These are phyloP conservation scores for Neogobius melanostomus DNA, from an alignment of 2,113 vertebrate genomes.

Conservation along the genomic window DNA sequence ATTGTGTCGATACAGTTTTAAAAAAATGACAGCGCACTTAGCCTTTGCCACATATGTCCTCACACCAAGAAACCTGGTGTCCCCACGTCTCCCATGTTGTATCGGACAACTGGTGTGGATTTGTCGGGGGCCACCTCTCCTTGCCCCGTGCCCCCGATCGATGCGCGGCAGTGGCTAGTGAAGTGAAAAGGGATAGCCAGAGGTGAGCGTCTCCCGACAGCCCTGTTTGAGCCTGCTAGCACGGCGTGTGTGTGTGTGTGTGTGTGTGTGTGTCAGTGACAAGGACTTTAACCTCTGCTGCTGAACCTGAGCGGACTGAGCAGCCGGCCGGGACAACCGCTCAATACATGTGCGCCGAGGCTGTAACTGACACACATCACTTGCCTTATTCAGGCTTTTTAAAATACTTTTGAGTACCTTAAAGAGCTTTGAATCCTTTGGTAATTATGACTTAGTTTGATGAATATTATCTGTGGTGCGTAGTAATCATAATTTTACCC, in stretches of 20 bases:
- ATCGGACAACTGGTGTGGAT: conserved; percentile 34
- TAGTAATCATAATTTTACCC: too few species aligned
- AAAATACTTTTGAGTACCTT: too few species aligned
- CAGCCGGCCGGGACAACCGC: conserved; percentile 39
- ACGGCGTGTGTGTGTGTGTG: conserved; percentile 16
- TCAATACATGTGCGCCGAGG: conserved; percentile 11
- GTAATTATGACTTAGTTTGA: too few species aligned
- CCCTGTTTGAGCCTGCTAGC: conserved; percentile 39
- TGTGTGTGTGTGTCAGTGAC: conserved; percentile 35
- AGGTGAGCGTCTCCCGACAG: conserved; percentile 51
- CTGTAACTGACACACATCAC: conserved; percentile 3
- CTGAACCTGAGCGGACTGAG: conserved; percentile 40
- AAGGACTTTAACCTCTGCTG: conserved; percentile 63
- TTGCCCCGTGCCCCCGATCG: conserved; percentile 56
- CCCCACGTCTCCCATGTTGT: neutral
- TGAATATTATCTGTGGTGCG: too few species aligned
- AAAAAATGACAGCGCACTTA: neutral
- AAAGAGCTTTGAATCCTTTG: too few species aligned
- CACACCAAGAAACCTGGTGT: neutral
- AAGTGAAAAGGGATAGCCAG: conserved; percentile 44
- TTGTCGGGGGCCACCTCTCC: conserved; percentile 29
- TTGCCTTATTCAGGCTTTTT: too few species aligned
- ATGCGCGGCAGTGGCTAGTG: conserved; percentile 46
- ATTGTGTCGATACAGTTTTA: too few species aligned
- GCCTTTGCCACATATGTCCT: conserved; percentile 3